Conservation (phyloP, 2,113 vertebrate genomes). For the Platichthys flesus region DNA sequence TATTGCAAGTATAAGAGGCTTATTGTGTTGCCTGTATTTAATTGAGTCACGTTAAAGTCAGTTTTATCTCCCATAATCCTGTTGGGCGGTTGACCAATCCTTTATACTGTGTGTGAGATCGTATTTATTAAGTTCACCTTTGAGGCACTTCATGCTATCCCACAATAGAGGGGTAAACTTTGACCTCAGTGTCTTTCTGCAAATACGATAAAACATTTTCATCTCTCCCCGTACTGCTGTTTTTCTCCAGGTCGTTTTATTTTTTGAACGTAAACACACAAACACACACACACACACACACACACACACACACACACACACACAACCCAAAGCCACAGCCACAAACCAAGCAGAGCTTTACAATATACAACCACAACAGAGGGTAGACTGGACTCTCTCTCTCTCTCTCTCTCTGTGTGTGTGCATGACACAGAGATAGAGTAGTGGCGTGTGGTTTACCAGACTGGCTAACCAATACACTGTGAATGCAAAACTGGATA, state of each 20-base stretch:
- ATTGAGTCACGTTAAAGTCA: no score
- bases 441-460: slow-evolving; percentile 27
- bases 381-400: slow-evolving; percentile 1
- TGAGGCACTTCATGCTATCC: no score
- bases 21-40: no score
- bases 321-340: background rate
- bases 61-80: no score
- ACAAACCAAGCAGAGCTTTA: slow-evolving; percentile 9
- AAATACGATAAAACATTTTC: background rate
- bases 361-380: slow-evolving; percentile 17
- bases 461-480: slow-evolving; percentile 23
- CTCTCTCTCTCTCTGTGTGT: background rate
- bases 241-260: no score
- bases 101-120: no score
- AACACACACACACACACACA: background rate
- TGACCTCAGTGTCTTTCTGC: no score
- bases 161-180: no score
- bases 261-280: slow-evolving; percentile 2
- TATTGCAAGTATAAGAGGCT: background rate
- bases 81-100: background rate
- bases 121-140: no score
- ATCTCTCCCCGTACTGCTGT: background rate
- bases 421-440: slow-evolving; percentile 6
- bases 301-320: slow-evolving; percentile 6
- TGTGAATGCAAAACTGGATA: slow-evolving; percentile 20